Conservation (phyloP, 2,888 invertebrate species). For the Eurytoma adleriae region DNA sequence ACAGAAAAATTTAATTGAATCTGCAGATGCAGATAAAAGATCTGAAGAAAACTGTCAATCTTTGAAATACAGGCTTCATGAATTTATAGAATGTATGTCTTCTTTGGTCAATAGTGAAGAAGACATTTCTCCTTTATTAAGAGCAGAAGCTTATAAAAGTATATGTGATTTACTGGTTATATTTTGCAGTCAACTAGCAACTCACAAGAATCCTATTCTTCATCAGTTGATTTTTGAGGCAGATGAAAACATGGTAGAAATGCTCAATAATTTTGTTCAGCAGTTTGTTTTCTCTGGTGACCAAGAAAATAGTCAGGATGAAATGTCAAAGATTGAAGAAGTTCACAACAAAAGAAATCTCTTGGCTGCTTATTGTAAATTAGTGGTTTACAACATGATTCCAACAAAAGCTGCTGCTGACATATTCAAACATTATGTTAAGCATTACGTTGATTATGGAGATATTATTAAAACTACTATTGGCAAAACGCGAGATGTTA, state of each 20-base stretch:
- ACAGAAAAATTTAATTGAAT: slow-evolving; percentile 88
- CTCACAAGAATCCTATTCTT: slow-evolving; percentile 77
- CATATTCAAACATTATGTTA: slow-evolving; percentile 98
- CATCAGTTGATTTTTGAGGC: slow-evolving; percentile 87
- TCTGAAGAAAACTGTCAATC: slow-evolving; percentile 80
- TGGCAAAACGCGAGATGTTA: slow-evolving; percentile 97
- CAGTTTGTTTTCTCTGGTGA: slow-evolving; percentile 95
- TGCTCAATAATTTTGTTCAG: slow-evolving; percentile 94
- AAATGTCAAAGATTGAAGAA: slow-evolving; percentile 96
- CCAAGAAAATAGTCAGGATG: slow-evolving; percentile 96
- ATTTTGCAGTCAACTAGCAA: slow-evolving; percentile 90
- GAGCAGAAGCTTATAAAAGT: slow-evolving; percentile 89
- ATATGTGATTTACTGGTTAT: slow-evolving; percentile 96
- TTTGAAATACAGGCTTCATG: slow-evolving; percentile 84
- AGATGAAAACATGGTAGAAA: slow-evolving; percentile 85
- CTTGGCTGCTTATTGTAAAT: slow-evolving; percentile 97
- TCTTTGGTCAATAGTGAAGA: slow-evolving; percentile 86
- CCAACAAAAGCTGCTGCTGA: slow-evolving; percentile 94
- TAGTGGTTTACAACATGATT: slow-evolving; percentile 97
- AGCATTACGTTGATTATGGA: slow-evolving; percentile 98
- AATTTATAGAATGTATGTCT: slow-evolving; percentile 86
- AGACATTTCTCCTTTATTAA: slow-evolving; percentile 74
- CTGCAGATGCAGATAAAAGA: slow-evolving; percentile 80
- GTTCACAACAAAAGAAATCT: slow-evolving; percentile 97
- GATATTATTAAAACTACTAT: slow-evolving; percentile 98